phyloP scores from a whole-genome alignment of 1,140 invertebrate genomes.

The Papilio helenus region DNA sequence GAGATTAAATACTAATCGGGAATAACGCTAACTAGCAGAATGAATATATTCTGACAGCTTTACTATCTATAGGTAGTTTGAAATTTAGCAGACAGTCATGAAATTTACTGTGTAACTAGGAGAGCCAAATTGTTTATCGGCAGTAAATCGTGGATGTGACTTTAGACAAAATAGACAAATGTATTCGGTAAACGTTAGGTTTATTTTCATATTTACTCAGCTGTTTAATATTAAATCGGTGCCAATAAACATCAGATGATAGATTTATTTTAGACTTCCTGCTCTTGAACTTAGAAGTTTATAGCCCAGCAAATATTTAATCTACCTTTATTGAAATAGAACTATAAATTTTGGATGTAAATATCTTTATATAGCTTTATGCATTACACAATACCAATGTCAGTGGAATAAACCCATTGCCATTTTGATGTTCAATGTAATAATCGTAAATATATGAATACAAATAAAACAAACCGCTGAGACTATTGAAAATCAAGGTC shows the following conservation, averaged over 20 bases:
- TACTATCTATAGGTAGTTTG: neutral
- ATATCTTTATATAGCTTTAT: constrained; percentile 15
- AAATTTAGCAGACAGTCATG: neutral
- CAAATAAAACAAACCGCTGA: too few species aligned
- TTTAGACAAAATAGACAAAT: constrained; percentile 22
- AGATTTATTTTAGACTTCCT: constrained; percentile 8
- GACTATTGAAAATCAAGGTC: too few species aligned
- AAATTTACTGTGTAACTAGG: neutral
- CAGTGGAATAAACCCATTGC: neutral
- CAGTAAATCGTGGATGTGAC: neutral
- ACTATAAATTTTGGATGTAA: constrained; percentile 7
- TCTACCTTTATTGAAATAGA: neutral
- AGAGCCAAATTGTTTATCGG: neutral
- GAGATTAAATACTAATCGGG: too few species aligned
- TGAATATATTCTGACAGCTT: too few species aligned
- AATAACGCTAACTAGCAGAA: too few species aligned
- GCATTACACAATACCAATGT: constrained; percentile 5
- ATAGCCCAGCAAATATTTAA: constrained; percentile 12
- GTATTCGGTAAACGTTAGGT: constrained; percentile 6
- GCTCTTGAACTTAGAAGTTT: constrained; percentile 18
- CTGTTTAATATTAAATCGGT: constrained; percentile 31
- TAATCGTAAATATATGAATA: neutral
- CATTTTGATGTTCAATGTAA: neutral
- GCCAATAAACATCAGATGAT: neutral
- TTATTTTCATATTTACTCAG: constrained; percentile 30